Percentiles rank a stretch among this genome's conserved stretches.
These are phyloP conservation scores for Spheniscus mendiculus DNA, from an alignment of 2,113 vertebrate species.

Conservation along the genomic window DNA sequence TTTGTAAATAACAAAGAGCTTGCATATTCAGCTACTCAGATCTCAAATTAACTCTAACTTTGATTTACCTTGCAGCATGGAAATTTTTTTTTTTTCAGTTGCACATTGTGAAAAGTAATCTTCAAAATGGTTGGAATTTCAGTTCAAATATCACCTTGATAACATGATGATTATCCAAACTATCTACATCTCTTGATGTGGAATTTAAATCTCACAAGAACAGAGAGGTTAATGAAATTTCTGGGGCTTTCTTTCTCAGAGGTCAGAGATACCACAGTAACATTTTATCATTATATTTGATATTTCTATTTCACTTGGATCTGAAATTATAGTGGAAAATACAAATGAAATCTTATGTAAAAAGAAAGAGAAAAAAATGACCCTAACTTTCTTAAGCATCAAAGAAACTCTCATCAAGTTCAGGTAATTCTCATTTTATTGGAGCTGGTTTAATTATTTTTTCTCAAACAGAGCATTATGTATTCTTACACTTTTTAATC, in stretches of 20 bases:
- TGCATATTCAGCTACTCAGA: not conserved
- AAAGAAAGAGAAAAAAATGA: not conserved
- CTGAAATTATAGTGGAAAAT: not conserved
- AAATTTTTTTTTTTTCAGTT: not conserved
- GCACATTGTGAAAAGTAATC: not conserved
- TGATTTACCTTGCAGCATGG: not conserved
- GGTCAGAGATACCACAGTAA: not conserved
- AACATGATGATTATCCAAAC: not conserved
- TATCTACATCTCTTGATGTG: not conserved
- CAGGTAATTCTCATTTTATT: not conserved
- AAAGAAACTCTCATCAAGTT: not conserved
- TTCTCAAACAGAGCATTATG: not conserved
- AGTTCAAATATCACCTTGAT: not conserved
- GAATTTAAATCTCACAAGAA: not conserved
- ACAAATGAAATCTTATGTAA: not conserved
- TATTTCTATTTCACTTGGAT: not conserved
- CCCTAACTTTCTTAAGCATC: not conserved
- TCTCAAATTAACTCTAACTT: not conserved
- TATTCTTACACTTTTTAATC: not conserved
- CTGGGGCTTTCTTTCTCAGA: not conserved
- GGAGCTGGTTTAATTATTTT: slow-evolving; percentile 6
- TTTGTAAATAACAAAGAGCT: not conserved
- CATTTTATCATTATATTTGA: not conserved
- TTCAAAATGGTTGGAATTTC: not conserved
- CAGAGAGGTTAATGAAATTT: slow-evolving; percentile 33